Percentiles rank a stretch among this genome's conserved stretches.
These are phyloP conservation scores for Drosophila paranaensis DNA, from an alignment of 2,888 invertebrate species.

Conservation along the genomic window DNA sequence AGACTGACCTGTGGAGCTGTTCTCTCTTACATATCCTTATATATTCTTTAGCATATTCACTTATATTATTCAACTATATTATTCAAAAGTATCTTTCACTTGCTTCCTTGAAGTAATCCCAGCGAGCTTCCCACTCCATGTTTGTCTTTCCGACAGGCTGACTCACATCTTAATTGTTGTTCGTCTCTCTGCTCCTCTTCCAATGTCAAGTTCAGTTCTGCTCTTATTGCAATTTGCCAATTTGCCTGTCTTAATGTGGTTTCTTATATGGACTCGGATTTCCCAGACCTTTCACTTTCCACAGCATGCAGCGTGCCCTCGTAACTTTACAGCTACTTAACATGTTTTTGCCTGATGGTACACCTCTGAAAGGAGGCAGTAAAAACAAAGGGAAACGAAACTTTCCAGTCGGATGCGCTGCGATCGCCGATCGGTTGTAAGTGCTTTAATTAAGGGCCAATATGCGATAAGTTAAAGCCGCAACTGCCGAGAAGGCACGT, in stretches of 20 bases:
- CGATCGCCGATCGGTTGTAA: conserved; percentile 70
- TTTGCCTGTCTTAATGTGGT: conserved; percentile 7
- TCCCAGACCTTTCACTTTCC: conserved; percentile 52
- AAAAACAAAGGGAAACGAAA: conserved; percentile 31
- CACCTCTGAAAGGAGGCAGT: not conserved
- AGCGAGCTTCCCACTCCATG: not conserved
- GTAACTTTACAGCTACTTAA: conserved; percentile 40
- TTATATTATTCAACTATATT: not conserved
- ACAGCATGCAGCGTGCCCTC: conserved; percentile 42
- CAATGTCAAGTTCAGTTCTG: conserved; percentile 25
- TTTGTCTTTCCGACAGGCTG: not conserved
- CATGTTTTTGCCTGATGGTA: conserved; percentile 10
- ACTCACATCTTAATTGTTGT: conserved; percentile 1
- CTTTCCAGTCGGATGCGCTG: conserved; percentile 27
- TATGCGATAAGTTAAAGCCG: conserved; percentile 64
- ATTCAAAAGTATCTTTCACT: not conserved
- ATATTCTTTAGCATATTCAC: not conserved
- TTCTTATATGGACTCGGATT: conserved; percentile 36
- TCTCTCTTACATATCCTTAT: not conserved
- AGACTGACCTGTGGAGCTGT: no score
- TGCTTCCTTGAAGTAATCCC: not conserved
- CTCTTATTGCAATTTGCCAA: conserved; percentile 1
- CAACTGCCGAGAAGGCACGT: conserved; percentile 66
- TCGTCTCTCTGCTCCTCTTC: not conserved
- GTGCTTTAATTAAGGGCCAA: conserved; percentile 69